A percentile compares a stretch with the other conserved stretches of the same genome.
Conservation (phyloP, 2,113 vertebrate genomes). For the Chionomys nivalis region DNA sequence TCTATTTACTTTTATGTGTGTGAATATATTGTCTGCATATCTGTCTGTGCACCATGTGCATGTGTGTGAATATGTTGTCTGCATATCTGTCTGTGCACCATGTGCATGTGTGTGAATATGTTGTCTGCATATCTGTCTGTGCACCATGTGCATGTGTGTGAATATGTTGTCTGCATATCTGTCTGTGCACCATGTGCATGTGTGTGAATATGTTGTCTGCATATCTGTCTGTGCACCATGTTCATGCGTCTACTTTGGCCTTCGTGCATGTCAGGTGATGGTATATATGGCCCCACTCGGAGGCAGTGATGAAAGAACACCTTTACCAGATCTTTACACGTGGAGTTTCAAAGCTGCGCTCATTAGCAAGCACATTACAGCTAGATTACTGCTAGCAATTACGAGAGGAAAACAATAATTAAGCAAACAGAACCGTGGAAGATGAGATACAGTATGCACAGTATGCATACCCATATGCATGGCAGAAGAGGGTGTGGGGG, state of each 20-base stretch:
- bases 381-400: slow-evolving; percentile 44
- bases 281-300: not conserved
- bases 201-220: not conserved
- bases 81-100: not conserved
- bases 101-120: not conserved
- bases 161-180: not conserved
- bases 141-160: not conserved
- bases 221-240: not conserved
- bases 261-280: not conserved
- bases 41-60: not conserved
- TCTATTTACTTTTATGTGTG: not conserved
- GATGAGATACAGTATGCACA: not conserved
- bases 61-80: not conserved
- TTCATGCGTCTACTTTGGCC: not conserved
- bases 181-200: not conserved
- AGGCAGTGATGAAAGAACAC: not conserved
- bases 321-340: not conserved
- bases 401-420: slow-evolving; percentile 63
- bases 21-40: not conserved
- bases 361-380: slow-evolving; percentile 53
- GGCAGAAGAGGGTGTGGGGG: not conserved
- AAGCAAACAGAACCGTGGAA: not conserved
- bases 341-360: not conserved
- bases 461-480: rapidly evolving
- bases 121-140: not conserved